Percentiles rank a stretch among this genome's conserved stretches.
Conservation (phyloP, 1,140 invertebrate species). For the Saxidomus purpurata region DNA sequence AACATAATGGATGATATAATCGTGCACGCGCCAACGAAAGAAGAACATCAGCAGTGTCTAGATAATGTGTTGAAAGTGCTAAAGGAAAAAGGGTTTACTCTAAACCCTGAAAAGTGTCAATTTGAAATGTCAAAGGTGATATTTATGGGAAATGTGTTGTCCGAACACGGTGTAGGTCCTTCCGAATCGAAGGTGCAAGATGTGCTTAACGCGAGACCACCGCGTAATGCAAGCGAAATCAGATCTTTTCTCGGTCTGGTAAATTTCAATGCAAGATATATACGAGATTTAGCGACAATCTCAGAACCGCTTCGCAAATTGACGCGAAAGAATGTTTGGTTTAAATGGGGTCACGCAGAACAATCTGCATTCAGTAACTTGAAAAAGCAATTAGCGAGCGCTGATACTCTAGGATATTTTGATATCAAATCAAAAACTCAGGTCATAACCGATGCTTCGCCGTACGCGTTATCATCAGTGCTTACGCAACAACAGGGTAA, state of each 20-base stretch:
- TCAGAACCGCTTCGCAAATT: background rate
- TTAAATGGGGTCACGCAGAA: background rate
- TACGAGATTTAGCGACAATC: background rate
- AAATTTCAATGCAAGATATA: background rate
- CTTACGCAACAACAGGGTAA: constrained; percentile 53
- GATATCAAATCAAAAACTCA: constrained; percentile 40
- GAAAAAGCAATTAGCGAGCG: constrained; percentile 29
- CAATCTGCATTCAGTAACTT: constrained; percentile 16
- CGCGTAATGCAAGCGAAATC: constrained; percentile 37
- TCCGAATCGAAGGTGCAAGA: background rate
- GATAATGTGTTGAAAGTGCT: background rate
- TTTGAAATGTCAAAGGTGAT: background rate
- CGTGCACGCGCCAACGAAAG: background rate
- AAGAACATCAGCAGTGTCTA: background rate
- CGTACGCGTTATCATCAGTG: constrained; percentile 60
- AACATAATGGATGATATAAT: constrained; percentile 33
- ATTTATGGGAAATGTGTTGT: constrained; percentile 35
- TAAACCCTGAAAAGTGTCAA: constrained; percentile 14
- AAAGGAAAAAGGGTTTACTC: background rate
- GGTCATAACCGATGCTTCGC: constrained; percentile 69
- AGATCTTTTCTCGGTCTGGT: constrained; percentile 6
- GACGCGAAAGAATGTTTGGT: background rate
- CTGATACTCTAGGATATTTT: constrained; percentile 52
- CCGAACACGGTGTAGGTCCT: constrained; percentile 9
- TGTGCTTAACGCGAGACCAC: constrained; percentile 43